A percentile compares a stretch with the other conserved stretches of the same genome.
Conservation (phyloP, 2,888 invertebrate species). For the Bombylius major region DNA sequence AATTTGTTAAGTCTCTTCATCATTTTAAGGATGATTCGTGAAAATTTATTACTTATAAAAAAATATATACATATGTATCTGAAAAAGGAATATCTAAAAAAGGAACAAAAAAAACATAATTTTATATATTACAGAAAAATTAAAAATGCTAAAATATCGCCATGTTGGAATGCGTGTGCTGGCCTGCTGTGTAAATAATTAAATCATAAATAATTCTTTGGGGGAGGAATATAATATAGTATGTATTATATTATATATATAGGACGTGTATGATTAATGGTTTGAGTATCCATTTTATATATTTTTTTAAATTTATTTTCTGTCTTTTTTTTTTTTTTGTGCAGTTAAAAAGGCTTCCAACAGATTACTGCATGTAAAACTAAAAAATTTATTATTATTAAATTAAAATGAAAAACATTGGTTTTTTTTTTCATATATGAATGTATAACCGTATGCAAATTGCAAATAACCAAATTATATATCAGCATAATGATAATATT, state of each 20-base stretch:
- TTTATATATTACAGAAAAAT: too few species aligned
- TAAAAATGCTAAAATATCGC: not conserved
- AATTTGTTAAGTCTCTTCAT: too few species aligned
- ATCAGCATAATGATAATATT: not conserved
- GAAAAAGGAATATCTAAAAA: not conserved
- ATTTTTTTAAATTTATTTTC: not conserved
- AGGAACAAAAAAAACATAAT: not conserved
- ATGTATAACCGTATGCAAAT: too few species aligned
- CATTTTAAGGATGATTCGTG: not conserved
- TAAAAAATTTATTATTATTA: too few species aligned
- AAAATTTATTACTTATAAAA: not conserved
- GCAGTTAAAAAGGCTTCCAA: not conserved
- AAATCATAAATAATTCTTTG: slow-evolving; percentile 6
- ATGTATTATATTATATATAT: not conserved
- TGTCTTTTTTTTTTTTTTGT: not conserved
- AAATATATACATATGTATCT: not conserved
- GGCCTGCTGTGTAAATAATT: slow-evolving; percentile 8
- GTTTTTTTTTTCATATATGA: too few species aligned
- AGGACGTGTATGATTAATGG: not conserved
- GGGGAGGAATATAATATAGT: not conserved
- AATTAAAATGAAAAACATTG: too few species aligned
- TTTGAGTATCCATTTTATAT: not conserved
- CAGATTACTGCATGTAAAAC: not conserved
- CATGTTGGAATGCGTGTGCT: not conserved
- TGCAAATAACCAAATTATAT: not conserved